phyloP scores from a whole-genome alignment of 2,888 invertebrate species.

The Campoplex capitator region DNA sequence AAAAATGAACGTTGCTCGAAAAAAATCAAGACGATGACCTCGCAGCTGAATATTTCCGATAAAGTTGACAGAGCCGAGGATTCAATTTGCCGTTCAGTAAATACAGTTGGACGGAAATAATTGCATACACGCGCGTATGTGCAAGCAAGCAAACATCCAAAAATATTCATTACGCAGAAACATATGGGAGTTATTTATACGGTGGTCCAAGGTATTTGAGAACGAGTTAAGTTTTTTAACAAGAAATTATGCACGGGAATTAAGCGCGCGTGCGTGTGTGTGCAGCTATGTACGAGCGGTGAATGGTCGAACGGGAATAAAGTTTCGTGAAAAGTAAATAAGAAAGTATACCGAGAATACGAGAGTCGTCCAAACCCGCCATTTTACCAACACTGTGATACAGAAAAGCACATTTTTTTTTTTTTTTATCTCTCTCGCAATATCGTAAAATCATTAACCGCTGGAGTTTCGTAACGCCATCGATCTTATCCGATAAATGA shows the following conservation, averaged over 20 bases:
- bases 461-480: background rate
- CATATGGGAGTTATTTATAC: conserved; percentile 11
- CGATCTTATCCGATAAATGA: background rate
- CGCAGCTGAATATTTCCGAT: background rate
- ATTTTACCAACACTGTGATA: background rate
- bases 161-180: background rate
- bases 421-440: background rate
- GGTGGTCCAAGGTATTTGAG: conserved; percentile 24
- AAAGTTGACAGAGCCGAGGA: background rate
- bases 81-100: background rate
- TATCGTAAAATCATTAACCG: background rate
- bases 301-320: conserved; percentile 17
- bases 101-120: background rate
- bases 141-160: background rate
- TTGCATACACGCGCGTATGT: background rate
- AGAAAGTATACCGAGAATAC: background rate
- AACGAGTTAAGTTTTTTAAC: conserved; percentile 41
- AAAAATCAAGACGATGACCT: too few relatives aligned
- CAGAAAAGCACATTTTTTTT: background rate
- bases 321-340: conserved; percentile 34
- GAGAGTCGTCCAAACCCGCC: background rate
- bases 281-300: conserved; percentile 1
- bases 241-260: conserved; percentile 31
- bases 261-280: conserved; percentile 4
- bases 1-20: background rate